Evolutionary conservation across 2,888 invertebrate species (phyloP).

Genomic region (Chirona hameri): DNA sequence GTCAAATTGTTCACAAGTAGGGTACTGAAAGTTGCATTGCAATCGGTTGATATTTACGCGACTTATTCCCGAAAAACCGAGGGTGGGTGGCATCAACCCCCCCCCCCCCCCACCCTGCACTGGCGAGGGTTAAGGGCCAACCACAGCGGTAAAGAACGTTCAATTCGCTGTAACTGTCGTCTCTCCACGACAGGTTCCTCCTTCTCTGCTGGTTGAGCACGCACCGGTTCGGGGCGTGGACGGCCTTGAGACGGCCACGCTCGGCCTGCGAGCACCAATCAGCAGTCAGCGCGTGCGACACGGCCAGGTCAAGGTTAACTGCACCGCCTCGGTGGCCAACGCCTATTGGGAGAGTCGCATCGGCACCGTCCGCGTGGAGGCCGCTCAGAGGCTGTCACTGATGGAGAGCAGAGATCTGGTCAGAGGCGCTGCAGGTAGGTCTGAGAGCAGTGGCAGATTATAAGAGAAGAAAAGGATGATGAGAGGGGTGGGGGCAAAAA

Average conservation of each 20-base stretch:
- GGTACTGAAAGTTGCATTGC: no score
- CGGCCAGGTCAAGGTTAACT: conserved; percentile 6
- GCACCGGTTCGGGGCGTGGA: not conserved
- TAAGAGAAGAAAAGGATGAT: no score
- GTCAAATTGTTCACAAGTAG: no score
- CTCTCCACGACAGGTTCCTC: not conserved
- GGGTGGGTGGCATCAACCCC: no score
- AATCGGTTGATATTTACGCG: no score
- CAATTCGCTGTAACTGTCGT: no score
- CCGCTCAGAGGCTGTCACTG: not conserved
- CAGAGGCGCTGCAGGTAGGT: not conserved
- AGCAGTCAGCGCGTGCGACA: not conserved
- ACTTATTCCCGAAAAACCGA: no score
- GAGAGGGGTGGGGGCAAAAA: no score
- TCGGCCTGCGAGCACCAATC: not conserved
- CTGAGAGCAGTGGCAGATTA: no score
- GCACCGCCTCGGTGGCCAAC: conserved; percentile 6
- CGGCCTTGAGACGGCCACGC: not conserved
- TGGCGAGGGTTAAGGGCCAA: no score
- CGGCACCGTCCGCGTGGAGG: not conserved
- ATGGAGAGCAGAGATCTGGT: not conserved
- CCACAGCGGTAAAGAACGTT: no score
- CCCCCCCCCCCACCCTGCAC: no score
- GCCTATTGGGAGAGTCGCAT: conserved; percentile 9
- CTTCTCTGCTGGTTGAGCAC: not conserved